A percentile compares a stretch with the other conserved stretches of the same genome.
phyloP scores from a whole-genome alignment of 2,113 vertebrate species.

The Gallinago media region DNA sequence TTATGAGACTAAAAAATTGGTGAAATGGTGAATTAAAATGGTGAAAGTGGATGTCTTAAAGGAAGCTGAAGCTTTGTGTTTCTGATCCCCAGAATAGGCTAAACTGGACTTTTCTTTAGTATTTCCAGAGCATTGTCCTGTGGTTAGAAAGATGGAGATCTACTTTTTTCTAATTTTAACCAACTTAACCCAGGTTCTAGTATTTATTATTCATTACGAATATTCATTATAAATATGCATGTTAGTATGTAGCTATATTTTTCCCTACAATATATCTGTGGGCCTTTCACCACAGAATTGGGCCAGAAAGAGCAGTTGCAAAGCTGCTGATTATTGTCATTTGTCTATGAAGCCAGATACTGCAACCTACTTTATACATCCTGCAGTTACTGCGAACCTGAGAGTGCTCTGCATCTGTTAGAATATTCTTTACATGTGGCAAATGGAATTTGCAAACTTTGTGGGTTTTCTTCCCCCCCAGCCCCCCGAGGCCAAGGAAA shows the following conservation, averaged over 20 bases:
- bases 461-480: background rate
- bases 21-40: background rate
- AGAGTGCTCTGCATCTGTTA: background rate
- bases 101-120: background rate
- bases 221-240: fast-evolving
- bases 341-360: background rate
- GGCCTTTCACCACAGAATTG: background rate
- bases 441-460: background rate
- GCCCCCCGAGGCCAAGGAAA: background rate
- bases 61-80: background rate
- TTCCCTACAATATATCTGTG: background rate
- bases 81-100: background rate
- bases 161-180: background rate
- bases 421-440: background rate
- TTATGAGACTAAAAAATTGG: background rate
- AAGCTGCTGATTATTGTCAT: background rate
- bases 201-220: background rate
- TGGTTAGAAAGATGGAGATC: background rate
- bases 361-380: background rate
- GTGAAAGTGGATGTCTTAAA: background rate
- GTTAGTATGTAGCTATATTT: fast-evolving
- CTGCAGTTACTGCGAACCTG: background rate
- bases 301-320: background rate
- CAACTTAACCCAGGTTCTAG: background rate
- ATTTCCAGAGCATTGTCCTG: background rate